A percentile compares a stretch with the other conserved stretches of the same genome.
Conservation (phyloP, 2,888 invertebrate species). For the Blastobasis adustella region DNA sequence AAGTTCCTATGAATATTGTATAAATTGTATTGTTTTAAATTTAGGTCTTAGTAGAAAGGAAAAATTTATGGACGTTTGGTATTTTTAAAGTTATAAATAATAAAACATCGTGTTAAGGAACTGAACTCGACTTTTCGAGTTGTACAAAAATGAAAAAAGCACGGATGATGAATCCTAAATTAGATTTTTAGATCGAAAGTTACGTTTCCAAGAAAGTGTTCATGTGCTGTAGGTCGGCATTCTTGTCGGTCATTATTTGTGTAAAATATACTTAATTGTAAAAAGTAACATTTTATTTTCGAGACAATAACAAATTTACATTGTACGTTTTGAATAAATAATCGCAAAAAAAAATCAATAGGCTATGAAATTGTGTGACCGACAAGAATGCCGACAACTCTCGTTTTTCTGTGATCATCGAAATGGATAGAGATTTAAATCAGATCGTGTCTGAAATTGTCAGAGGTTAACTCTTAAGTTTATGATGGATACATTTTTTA, state of each 20-base stretch:
- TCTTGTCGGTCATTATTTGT: constrained; percentile 25
- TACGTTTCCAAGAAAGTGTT: constrained; percentile 74
- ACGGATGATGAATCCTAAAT: constrained; percentile 72
- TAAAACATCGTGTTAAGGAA: constrained; percentile 60
- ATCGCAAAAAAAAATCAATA: constrained; percentile 29
- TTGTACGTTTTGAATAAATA: constrained; percentile 33
- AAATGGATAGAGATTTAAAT: constrained; percentile 57
- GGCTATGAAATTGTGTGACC: constrained; percentile 25
- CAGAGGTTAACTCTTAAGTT: constrained; percentile 63
- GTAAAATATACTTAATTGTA: constrained; percentile 30
- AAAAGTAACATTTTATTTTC: constrained; percentile 47
- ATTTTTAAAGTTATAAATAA: constrained; percentile 71
- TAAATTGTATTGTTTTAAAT: constrained; percentile 74
- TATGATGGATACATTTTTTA: constrained; percentile 59
- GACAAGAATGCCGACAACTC: constrained; percentile 31
- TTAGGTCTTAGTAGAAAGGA: constrained; percentile 72
- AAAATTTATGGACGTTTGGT: constrained; percentile 73
- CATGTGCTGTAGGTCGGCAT: constrained; percentile 37
- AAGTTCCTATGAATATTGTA: constrained; percentile 75
- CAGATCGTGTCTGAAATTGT: constrained; percentile 58
- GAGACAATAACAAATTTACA: constrained; percentile 31
- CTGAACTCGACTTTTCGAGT: constrained; percentile 45
- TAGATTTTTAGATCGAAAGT: constrained; percentile 67
- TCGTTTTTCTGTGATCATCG: constrained; percentile 66
- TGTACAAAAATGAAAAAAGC: constrained; percentile 60